Evolutionary conservation across 1,140 invertebrate species (phyloP).

Genomic region (Lucilia sericata): DNA sequence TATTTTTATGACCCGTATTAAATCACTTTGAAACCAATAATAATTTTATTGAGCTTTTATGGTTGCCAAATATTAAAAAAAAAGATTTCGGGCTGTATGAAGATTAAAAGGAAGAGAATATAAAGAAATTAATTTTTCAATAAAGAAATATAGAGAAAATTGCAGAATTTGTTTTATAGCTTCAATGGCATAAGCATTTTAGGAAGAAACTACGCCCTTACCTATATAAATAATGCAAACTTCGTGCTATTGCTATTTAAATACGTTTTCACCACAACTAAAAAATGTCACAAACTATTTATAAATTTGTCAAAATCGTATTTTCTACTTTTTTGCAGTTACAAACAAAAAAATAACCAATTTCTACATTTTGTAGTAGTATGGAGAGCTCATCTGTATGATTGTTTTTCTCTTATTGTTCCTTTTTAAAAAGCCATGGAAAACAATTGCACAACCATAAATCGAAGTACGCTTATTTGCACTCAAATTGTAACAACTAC

Average conservation of each 20-base stretch:
- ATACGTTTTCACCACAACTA: not conserved
- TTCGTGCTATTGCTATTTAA: too few species aligned
- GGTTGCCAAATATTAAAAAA: not conserved
- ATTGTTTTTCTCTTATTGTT: not conserved
- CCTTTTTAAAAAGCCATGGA: not conserved
- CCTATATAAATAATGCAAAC: too few species aligned
- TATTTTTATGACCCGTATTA: not conserved
- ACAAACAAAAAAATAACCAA: not conserved
- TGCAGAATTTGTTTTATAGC: too few species aligned
- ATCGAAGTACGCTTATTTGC: not conserved
- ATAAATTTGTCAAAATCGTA: conserved; percentile 1
- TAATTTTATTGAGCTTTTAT: conserved; percentile 15
- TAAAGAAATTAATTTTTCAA: too few species aligned
- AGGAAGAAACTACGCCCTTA: too few species aligned
- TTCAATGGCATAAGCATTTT: too few species aligned
- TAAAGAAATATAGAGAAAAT: too few species aligned
- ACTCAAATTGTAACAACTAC: not conserved
- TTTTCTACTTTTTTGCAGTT: not conserved
- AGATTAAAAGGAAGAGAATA: too few species aligned
- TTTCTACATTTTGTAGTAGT: too few species aligned
- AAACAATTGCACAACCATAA: not conserved
- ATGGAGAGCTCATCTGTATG: not conserved
- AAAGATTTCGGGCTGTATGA: too few species aligned
- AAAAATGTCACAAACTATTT: not conserved
- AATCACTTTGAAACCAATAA: not conserved